These are phyloP conservation scores for Trematocara zebra DNA, from an alignment of 2,113 vertebrate species.

Conservation along the genomic window DNA sequence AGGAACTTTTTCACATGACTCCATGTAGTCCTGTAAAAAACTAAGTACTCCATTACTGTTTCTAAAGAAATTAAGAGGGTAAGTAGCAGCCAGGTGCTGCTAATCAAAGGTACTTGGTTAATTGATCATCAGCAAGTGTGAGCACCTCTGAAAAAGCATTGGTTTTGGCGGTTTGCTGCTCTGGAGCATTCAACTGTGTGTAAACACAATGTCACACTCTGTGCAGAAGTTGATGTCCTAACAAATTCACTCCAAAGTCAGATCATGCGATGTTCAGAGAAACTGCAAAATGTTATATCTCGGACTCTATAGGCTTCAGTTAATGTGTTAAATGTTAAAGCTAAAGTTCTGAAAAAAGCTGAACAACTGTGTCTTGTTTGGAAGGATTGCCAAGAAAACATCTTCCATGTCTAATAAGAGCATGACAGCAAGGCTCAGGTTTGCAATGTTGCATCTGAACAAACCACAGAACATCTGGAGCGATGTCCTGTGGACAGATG, in stretches of 20 bases:
- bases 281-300: background rate
- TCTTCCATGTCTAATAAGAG: background rate
- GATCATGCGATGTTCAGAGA: background rate
- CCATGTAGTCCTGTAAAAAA: background rate
- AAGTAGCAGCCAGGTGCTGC: background rate
- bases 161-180: background rate
- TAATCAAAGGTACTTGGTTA: background rate
- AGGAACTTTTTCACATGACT: background rate
- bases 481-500: background rate
- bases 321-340: background rate
- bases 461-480: background rate
- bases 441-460: background rate
- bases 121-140: background rate
- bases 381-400: background rate
- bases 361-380: background rate
- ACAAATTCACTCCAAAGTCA: background rate
- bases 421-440: background rate
- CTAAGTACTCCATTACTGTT: background rate
- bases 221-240: background rate
- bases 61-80: background rate
- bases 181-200: background rate
- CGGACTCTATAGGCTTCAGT: background rate
- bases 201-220: background rate
- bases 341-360: background rate
- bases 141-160: background rate